Evolutionary conservation across 2,888 invertebrate species (phyloP), one percentile per base, ranked within the genome.

Genomic region (Xylota segnis): DNA sequence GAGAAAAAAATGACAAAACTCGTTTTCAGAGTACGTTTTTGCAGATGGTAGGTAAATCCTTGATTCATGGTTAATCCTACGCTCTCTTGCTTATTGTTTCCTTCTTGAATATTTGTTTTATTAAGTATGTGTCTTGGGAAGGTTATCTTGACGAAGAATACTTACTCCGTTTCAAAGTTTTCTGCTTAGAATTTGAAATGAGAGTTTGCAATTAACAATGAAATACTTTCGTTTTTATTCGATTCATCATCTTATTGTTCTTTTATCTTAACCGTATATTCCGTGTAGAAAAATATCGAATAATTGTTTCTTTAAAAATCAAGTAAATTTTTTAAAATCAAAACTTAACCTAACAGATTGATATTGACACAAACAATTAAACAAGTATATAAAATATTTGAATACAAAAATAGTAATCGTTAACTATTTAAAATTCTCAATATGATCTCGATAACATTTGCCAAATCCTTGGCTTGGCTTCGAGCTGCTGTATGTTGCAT

Each of bases 401-500:
- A 65, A 66, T 40, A 58, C 12, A 50, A 65, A 54, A 9, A 12
- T 23, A 63, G 14, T n/a, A 32, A 71, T 12, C 72, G 86, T 47
- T 88, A 89, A 50, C 87, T 88, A 66, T 88, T 88, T 71, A 90
- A 87, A 61, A 90, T 88, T 70, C 88, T 83, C 61, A 89, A 84
- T 70, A 90, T 87, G 45, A 89, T 88, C 70, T 89, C 88, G 32
- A 90, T 88, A 61, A 89, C 88, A 75, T 89, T 89, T 16, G 87
- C 72, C 68, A 90, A 88, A 68, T 90, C 88, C 63, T 87, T 87
- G 5, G 89, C 89, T 81, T 88, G 89, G 4, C 87, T 58, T 2
- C 88, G 79, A n/a, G 58, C 74, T 0, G 87, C 47, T 7, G 82
- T 74, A 14, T 87, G 61, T 3, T 89, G 78, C 5, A 68, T 10